phyloP scores from a whole-genome alignment of 2,797 vertebrate genomes.

The Hoplostethus mediterraneus region DNA sequence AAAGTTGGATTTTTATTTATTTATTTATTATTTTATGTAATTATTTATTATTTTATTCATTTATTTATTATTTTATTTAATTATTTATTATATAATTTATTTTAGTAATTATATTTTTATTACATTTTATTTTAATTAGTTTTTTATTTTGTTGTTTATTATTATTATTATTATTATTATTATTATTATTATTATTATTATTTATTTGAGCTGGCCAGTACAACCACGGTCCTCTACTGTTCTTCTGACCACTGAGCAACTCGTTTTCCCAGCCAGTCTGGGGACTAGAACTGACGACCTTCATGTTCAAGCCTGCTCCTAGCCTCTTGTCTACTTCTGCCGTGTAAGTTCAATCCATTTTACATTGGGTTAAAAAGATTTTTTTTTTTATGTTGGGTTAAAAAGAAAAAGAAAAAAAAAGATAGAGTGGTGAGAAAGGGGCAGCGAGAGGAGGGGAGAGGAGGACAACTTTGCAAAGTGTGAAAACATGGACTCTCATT shows the following conservation, averaged over 20 bases:
- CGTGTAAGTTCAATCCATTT: conserved; percentile 43
- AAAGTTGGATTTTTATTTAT: not conserved
- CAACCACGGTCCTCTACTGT: no score
- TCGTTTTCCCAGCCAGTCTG: no score
- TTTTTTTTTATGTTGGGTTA: conserved; percentile 7
- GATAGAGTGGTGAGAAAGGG: conserved; percentile 39
- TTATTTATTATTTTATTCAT: not conserved
- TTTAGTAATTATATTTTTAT: not conserved
- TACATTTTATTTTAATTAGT: no score
- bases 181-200: not conserved
- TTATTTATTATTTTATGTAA: not conserved
- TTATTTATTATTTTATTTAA: no score
- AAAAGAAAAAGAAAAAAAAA: conserved; percentile 13
- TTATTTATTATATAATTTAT: no score
- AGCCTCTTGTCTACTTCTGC: conserved; percentile 33
- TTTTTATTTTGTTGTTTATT: no score
- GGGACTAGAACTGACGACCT: no score
- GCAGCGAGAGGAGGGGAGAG: conserved; percentile 36
- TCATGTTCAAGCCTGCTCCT: not conserved
- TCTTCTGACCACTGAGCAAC: no score
- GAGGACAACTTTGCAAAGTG: conserved; percentile 48
- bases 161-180: no score
- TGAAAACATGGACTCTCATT: conserved; percentile 56
- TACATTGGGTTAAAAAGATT: conserved; percentile 14
- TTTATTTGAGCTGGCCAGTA: no score